Evolutionary conservation across 2,797 vertebrate species (phyloP).

Genomic region (Spinibarbus caldwelli): DNA sequence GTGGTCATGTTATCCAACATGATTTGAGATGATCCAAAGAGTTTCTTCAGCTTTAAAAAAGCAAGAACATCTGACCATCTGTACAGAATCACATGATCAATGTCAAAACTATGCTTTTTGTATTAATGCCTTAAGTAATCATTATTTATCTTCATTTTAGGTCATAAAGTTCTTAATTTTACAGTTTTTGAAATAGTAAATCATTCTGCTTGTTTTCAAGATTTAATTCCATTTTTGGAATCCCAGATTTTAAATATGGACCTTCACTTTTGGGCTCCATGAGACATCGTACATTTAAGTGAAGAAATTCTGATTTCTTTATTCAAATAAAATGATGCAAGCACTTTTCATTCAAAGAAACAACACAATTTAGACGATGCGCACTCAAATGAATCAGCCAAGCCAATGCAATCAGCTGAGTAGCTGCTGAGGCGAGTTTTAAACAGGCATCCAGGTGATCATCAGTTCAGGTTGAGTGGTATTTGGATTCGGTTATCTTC

Average conservation of each 20-base stretch:
- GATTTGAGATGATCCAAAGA: background rate
- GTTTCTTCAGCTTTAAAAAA: too few species aligned
- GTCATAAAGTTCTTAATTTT: too few species aligned
- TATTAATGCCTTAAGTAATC: background rate
- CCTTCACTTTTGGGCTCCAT: background rate
- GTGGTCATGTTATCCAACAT: background rate
- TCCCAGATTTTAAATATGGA: too few species aligned
- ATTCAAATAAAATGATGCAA: background rate
- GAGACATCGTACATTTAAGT: background rate
- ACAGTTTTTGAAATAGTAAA: too few species aligned
- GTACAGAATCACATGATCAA: background rate
- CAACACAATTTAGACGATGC: background rate
- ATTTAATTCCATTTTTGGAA: too few species aligned
- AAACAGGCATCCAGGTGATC: constrained; percentile 26
- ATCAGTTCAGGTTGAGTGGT: constrained; percentile 9
- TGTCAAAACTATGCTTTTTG: background rate
- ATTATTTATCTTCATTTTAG: background rate
- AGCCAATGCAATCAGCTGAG: background rate
- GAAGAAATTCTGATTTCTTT: background rate
- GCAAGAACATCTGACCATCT: too few species aligned
- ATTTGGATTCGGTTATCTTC: constrained; percentile 12
- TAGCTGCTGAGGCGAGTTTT: background rate
- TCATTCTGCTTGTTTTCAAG: too few species aligned
- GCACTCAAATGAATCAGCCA: constrained; percentile 15
- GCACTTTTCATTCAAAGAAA: background rate